Percentiles rank a stretch among this genome's conserved stretches.
These are phyloP conservation scores for Colostygia pectinataria DNA, from an alignment of 2,888 invertebrate genomes.

Conservation along the genomic window DNA sequence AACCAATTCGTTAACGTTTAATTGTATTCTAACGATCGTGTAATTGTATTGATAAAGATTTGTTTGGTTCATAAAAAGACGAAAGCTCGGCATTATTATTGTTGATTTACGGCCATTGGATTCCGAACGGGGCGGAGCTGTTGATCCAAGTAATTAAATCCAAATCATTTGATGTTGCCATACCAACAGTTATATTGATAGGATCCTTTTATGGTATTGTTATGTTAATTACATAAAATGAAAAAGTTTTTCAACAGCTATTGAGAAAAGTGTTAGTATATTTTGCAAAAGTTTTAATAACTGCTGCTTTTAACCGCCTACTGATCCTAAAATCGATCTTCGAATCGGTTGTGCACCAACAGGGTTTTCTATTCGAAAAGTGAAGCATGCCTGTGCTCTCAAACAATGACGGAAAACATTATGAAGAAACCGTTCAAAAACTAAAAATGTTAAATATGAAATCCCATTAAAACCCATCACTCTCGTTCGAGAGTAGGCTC, in stretches of 20 bases:
- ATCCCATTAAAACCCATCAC: too few relatives aligned
- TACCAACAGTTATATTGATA: constrained; percentile 63
- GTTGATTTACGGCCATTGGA: constrained; percentile 69
- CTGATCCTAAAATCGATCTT: too few relatives aligned
- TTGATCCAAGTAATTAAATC: constrained; percentile 72
- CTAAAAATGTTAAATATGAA: too few relatives aligned
- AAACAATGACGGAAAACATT: too few relatives aligned
- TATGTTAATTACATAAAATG: constrained; percentile 57
- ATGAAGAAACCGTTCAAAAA: too few relatives aligned
- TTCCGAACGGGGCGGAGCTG: constrained; percentile 64
- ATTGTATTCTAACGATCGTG: constrained; percentile 71
- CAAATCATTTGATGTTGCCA: constrained; percentile 65
- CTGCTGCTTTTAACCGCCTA: too few relatives aligned
- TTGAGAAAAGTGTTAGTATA: too few relatives aligned
- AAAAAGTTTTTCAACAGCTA: background rate
- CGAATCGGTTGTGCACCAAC: too few relatives aligned
- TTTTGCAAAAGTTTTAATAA: too few relatives aligned
- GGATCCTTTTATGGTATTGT: constrained; percentile 60
- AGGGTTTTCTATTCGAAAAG: too few relatives aligned
- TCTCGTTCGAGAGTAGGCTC: too few relatives aligned
- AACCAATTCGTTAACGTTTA: constrained; percentile 57
- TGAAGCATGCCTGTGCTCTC: too few relatives aligned
- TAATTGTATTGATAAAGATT: constrained; percentile 78
- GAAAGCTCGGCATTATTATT: constrained; percentile 65
- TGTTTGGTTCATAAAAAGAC: constrained; percentile 68